These are phyloP conservation scores for Oreortyx pictus DNA, from an alignment of 2,797 vertebrate genomes.

Conservation along the genomic window DNA sequence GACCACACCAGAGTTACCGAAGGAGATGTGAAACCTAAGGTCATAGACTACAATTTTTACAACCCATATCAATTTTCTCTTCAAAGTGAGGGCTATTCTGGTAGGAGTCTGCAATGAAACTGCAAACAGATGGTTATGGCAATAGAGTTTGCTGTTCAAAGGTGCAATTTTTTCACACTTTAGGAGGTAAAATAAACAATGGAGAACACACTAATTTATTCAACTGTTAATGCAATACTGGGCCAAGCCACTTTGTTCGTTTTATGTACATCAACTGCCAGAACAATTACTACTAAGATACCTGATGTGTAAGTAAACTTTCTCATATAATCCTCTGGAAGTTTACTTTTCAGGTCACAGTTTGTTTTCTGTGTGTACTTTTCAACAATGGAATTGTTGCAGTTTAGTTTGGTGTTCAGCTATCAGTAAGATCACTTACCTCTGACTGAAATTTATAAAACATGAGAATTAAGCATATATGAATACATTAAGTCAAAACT, in stretches of 20 bases:
- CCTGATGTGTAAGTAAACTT: conserved; percentile 66
- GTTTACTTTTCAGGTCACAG: conserved; percentile 66
- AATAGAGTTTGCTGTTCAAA: conserved; percentile 64
- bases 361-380: conserved; percentile 65
- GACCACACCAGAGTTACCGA: conserved; percentile 46
- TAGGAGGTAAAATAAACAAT: conserved; percentile 78
- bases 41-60: conserved; percentile 67
- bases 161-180: conserved; percentile 69
- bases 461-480: neutral
- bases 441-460: conserved; percentile 62
- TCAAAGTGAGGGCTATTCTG: conserved; percentile 75
- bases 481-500: conserved; percentile 39
- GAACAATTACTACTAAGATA: conserved; percentile 64
- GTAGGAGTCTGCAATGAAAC: conserved; percentile 72
- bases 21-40: conserved; percentile 42
- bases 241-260: conserved; percentile 67
- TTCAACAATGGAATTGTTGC: conserved; percentile 52
- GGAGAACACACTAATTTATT: conserved; percentile 66
- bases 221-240: conserved; percentile 67
- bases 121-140: conserved; percentile 67
- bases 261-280: conserved; percentile 66
- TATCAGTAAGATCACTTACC: conserved; percentile 36
- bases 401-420: conserved; percentile 52
- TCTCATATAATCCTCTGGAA: conserved; percentile 57
- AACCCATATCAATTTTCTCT: conserved; percentile 68